phyloP scores from a whole-genome alignment of 2,113 vertebrate species.

The Zapornia atra region DNA sequence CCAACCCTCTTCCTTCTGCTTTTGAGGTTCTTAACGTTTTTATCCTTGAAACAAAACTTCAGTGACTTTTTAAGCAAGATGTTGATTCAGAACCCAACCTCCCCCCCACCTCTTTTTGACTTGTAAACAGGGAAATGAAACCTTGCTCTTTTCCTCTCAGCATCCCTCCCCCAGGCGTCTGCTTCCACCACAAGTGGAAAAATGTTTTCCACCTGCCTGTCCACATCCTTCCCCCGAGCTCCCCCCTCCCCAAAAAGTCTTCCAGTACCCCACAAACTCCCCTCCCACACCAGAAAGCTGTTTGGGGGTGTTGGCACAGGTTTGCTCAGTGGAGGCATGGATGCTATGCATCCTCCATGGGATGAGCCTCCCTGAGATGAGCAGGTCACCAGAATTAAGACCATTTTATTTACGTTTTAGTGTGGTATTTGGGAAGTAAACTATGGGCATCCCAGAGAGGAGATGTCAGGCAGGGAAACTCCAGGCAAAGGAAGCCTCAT shows the following conservation, averaged over 20 bases:
- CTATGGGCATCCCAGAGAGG: not conserved
- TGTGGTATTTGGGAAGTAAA: not conserved
- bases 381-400: not conserved
- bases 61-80: not conserved
- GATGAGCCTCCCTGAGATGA: accelerated
- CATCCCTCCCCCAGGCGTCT: not conserved
- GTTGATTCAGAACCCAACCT: not conserved
- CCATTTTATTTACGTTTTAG: not conserved
- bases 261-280: too few relatives aligned
- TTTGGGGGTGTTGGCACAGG: accelerated
- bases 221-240: not conserved
- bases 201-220: not conserved
- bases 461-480: not conserved
- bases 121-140: constrained; percentile 29
- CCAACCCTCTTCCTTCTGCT: constrained; percentile 31
- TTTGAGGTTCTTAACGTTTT: constrained; percentile 40
- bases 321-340: not conserved
- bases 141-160: not conserved
- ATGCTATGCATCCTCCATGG: not conserved
- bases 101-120: not conserved
- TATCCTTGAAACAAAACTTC: not conserved
- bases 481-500: not conserved
- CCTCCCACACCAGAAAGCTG: not conserved
- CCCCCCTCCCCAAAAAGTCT: not conserved
- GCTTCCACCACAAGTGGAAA: not conserved